These are phyloP conservation scores for Trachurus trachurus DNA, from an alignment of 2,797 vertebrate genomes.

Conservation along the genomic window DNA sequence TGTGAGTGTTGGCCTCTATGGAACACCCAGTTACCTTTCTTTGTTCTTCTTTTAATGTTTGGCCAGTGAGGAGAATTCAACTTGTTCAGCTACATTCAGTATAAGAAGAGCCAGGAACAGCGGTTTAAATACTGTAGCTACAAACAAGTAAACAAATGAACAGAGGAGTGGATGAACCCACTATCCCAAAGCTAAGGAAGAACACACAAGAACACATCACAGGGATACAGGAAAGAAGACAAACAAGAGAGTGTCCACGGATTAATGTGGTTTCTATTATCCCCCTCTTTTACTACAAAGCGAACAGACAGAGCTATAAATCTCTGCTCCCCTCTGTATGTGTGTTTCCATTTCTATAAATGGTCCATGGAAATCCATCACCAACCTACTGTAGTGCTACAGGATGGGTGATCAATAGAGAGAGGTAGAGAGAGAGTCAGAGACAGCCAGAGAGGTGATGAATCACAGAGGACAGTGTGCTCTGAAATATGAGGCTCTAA, in stretches of 20 bases:
- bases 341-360: slow-evolving; percentile 55
- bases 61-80: background rate
- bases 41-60: background rate
- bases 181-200: background rate
- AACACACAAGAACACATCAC: background rate
- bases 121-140: background rate
- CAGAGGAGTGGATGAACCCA: slow-evolving; percentile 6
- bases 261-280: slow-evolving; percentile 39
- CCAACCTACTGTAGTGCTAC: background rate
- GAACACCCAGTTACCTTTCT: background rate
- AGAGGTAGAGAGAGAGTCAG: slow-evolving; percentile 2
- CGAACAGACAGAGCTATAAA: slow-evolving; percentile 31
- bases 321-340: slow-evolving; percentile 37
- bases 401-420: slow-evolving; percentile 30
- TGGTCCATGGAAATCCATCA: slow-evolving; percentile 50
- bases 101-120: background rate
- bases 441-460: slow-evolving; percentile 32
- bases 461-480: slow-evolving; percentile 34
- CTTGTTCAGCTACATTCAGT: background rate
- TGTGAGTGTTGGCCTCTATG: background rate
- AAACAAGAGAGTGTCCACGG: background rate
- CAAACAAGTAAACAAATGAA: background rate
- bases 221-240: slow-evolving; percentile 13
- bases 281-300: background rate
- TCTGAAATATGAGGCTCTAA: slow-evolving; percentile 52